phyloP scores from a whole-genome alignment of 2,797 vertebrate genomes.

The Kryptolebias ocellatus region DNA sequence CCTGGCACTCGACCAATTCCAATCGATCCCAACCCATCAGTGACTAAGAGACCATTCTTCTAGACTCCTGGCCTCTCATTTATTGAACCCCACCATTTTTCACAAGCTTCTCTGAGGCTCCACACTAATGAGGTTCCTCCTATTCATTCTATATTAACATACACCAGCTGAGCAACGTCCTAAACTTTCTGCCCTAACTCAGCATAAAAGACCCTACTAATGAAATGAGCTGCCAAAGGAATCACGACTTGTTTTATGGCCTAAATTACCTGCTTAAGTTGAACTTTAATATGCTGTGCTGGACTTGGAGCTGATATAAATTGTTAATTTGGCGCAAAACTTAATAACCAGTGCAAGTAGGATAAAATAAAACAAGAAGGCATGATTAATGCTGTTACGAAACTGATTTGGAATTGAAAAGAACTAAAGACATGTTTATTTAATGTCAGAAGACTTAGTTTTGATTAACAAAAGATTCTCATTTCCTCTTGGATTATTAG shows the following conservation, averaged over 20 bases:
- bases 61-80: constrained; percentile 43
- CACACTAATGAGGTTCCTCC: constrained; percentile 14
- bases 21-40: constrained; percentile 46
- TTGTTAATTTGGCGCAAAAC: constrained; percentile 17
- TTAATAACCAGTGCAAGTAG: constrained; percentile 9
- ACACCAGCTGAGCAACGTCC: constrained; percentile 10
- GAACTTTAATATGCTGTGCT: neutral
- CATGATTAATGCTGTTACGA: constrained; percentile 25
- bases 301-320: constrained; percentile 20
- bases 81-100: constrained; percentile 37
- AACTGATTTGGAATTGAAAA: constrained; percentile 22
- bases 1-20: constrained; percentile 67
- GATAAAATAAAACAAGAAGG: constrained; percentile 13
- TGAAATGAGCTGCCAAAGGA: constrained; percentile 7
- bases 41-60: constrained; percentile 55
- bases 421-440: constrained; percentile 48
- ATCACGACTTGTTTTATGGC: constrained; percentile 5
- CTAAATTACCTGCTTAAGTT: constrained; percentile 10
- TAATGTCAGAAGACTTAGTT: constrained; percentile 46
- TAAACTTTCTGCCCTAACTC: constrained; percentile 1
- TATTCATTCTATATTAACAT: constrained; percentile 27
- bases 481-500: constrained; percentile 51
- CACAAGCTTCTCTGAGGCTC: constrained; percentile 26
- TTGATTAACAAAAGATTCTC: constrained; percentile 34
- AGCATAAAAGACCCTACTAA: neutral